Evolutionary conservation across 2,797 vertebrate species (phyloP).

Genomic region (Helarctos malayanus): DNA sequence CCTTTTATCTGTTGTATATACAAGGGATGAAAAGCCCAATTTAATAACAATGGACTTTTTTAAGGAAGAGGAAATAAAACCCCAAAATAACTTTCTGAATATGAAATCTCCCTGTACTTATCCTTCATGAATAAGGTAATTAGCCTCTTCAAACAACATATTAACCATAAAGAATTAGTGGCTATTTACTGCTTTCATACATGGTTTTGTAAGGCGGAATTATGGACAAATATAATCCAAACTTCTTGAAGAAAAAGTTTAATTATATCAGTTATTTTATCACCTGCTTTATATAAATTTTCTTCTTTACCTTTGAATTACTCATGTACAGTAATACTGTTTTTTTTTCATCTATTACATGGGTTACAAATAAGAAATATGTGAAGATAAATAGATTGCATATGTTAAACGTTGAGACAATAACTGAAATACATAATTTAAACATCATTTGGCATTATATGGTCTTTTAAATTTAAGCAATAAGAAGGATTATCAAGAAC

Average conservation of each 20-base stretch:
- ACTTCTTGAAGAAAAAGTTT: constrained; percentile 34
- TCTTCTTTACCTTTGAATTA: background rate
- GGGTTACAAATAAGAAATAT: background rate
- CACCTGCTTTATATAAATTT: background rate
- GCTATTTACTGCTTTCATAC: constrained; percentile 6
- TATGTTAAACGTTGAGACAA: background rate
- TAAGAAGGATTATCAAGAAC: background rate
- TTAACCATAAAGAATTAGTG: constrained; percentile 34
- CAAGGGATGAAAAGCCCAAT: background rate
- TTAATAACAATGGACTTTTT: constrained; percentile 19
- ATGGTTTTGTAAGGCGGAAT: constrained; percentile 38
- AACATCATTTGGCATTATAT: background rate
- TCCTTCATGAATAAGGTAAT: constrained; percentile 58
- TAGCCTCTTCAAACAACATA: constrained; percentile 5
- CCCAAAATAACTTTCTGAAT: constrained; percentile 50
- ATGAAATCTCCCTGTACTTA: constrained; percentile 3
- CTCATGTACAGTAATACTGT: background rate
- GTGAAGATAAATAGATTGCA: background rate
- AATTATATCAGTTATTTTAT: constrained; percentile 36
- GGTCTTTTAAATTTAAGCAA: constrained; percentile 32
- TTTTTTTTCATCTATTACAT: constrained; percentile 26
- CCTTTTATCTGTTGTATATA: constrained; percentile 57
- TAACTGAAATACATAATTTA: background rate
- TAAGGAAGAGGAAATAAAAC: constrained; percentile 34
- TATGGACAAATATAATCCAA: background rate